Conservation (phyloP, 2,113 vertebrate species). For the Peromyscus polionotus region DNA sequence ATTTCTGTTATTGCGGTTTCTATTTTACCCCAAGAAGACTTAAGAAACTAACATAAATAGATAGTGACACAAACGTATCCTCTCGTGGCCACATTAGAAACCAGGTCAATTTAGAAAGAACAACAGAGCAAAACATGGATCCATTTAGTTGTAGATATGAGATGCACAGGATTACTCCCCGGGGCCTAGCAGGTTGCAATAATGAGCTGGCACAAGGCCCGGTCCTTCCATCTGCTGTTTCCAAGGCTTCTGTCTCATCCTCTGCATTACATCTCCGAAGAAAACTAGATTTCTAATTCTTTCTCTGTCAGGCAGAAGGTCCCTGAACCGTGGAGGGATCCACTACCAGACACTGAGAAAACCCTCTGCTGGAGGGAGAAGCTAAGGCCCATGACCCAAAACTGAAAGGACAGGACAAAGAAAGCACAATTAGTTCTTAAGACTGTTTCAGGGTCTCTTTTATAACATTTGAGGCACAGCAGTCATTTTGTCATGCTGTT, state of each 20-base stretch:
- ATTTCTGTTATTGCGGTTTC: background rate
- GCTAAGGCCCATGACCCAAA: fast-evolving
- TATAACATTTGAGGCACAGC: background rate
- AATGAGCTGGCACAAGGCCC: background rate
- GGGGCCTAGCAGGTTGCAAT: constrained; percentile 20
- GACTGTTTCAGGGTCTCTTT: constrained; percentile 29
- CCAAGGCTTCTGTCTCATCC: constrained; percentile 33
- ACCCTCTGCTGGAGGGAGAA: background rate
- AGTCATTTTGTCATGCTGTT: background rate
- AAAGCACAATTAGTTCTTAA: background rate
- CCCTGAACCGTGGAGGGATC: background rate
- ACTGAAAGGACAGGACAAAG: no score
- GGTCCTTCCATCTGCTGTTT: constrained; percentile 77
- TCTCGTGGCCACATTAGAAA: constrained; percentile 8
- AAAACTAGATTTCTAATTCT: background rate
- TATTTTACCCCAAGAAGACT: background rate
- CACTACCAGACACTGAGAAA: background rate
- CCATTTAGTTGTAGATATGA: background rate
- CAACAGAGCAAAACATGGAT: constrained; percentile 32
- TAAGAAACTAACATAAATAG: background rate
- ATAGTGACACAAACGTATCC: background rate
- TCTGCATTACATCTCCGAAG: constrained; percentile 24
- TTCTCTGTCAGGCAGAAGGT: constrained; percentile 19
- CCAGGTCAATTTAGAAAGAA: background rate
- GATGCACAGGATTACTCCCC: fast-evolving